These are phyloP conservation scores for Tarsius wallacei DNA, from an alignment of 2,797 vertebrate species.

Conservation along the genomic window DNA sequence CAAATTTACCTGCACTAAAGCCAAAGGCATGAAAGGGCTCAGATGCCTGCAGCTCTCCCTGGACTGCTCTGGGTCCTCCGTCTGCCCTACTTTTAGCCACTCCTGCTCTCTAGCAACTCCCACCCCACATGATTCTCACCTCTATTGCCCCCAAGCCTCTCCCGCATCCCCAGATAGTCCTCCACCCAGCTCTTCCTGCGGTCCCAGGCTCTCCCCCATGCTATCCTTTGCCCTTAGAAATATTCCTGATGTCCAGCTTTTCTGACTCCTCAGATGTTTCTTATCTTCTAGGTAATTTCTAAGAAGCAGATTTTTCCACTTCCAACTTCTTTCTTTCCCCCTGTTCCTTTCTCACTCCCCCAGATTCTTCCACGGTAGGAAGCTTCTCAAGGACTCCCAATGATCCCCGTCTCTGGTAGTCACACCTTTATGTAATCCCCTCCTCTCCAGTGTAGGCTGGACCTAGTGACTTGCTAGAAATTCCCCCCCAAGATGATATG, in stretches of 20 bases:
- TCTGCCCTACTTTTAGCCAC: background rate
- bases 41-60: background rate
- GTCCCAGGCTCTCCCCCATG: background rate
- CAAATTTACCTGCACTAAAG: background rate
- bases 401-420: background rate
- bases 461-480: background rate
- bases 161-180: background rate
- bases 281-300: conserved; percentile 29
- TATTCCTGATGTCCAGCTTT: background rate
- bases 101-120: background rate
- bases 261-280: background rate
- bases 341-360: background rate
- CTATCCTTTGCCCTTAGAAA: background rate
- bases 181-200: background rate
- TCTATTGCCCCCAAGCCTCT: background rate
- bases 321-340: background rate
- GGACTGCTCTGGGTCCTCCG: background rate
- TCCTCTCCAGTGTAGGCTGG: background rate
- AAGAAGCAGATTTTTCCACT: background rate
- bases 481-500: background rate
- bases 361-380: background rate
- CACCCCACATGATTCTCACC: background rate
- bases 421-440: background rate
- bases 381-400: background rate
- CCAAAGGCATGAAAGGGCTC: background rate